Evolutionary conservation across 2,797 vertebrate genomes (phyloP), one percentile per base, ranked within the genome.

Genomic region (Carduelis carduelis): DNA sequence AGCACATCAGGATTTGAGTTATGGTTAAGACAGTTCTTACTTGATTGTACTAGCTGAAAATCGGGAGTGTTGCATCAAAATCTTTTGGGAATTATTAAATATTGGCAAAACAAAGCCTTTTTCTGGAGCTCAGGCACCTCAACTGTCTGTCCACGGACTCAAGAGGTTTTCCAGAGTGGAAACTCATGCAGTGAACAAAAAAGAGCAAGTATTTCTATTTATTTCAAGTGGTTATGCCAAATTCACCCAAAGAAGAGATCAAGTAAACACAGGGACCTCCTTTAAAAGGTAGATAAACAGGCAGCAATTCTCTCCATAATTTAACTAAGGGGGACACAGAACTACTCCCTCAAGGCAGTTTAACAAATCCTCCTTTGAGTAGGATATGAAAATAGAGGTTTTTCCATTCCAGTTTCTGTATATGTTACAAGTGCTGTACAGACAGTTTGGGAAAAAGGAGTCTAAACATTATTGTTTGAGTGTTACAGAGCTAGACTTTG

Each of bases 91-190:
- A 34, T 80, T 57, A 46, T 16, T 60, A 80, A 89, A 32, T 55
- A 18, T 24, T 47, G 60, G 35, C 20, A 53, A 75, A 95, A 16
- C 9, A 14, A 76, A 68, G 12, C 32, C 22, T 20, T 76, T 44
- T 53, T 30, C 27, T 87, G 70, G 43, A 87, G 56, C 34, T 90
- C 8, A 30, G 53, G 47, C 34, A 24, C 32, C 22, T 71, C 41
- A 66, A 0, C 12, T 23, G 2, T 35, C 14, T 79, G 55, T 61
- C 75, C 55, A 35, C 5, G 2, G 50, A 4, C 44, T 69, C 0
- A 0, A 23, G 43, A 75, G 46, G 34, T 63, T 77, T 46, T 65
- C 37, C 46, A 55, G 26, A 14, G 7, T 66, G 32, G 37, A 55
- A 71, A 30, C n/a, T 92, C 20, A 3, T 20, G 8, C 18, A 57